Evolutionary conservation across 2,888 invertebrate genomes (phyloP).

Genomic region (Lasioglossum pauxillum): DNA sequence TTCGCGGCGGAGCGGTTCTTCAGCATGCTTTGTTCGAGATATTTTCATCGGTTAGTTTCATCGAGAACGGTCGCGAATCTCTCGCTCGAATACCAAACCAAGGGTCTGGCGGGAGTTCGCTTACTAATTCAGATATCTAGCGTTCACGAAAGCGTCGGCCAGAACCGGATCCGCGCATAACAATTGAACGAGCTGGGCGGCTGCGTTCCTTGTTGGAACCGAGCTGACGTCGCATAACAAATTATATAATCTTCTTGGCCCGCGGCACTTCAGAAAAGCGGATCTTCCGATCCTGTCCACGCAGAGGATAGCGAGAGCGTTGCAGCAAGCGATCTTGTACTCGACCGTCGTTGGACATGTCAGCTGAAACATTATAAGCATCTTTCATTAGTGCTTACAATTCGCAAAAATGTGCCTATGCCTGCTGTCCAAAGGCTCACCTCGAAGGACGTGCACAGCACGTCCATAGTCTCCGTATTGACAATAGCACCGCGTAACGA

Average conservation of each 20-base stretch:
- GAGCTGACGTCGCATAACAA: conserved; percentile 66
- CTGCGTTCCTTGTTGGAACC: conserved; percentile 73
- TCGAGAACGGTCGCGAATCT: neutral
- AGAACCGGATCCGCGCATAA: conserved; percentile 69
- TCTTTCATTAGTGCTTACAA: neutral
- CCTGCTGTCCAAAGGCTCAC: conserved; percentile 45
- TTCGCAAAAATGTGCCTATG: neutral
- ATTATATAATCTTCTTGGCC: conserved; percentile 65
- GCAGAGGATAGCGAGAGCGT: conserved; percentile 70
- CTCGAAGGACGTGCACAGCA: conserved; percentile 71
- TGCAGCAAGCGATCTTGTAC: conserved; percentile 74
- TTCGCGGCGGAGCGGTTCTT: conserved; percentile 82
- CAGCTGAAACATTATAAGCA: conserved; percentile 33
- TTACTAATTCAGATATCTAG: conserved; percentile 76
- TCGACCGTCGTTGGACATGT: conserved; percentile 63
- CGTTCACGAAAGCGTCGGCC: conserved; percentile 70
- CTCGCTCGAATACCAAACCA: neutral
- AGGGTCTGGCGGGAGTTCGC: neutral
- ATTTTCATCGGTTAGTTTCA: neutral
- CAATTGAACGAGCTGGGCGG: conserved; percentile 71
- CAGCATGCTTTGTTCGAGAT: conserved; percentile 84
- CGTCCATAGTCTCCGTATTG: conserved; percentile 66
- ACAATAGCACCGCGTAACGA: conserved; percentile 61
- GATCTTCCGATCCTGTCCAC: conserved; percentile 65
- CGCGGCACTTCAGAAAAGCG: conserved; percentile 62